Evolutionary conservation across 1,140 invertebrate species (phyloP).

Genomic region (Saxidomus purpurata): DNA sequence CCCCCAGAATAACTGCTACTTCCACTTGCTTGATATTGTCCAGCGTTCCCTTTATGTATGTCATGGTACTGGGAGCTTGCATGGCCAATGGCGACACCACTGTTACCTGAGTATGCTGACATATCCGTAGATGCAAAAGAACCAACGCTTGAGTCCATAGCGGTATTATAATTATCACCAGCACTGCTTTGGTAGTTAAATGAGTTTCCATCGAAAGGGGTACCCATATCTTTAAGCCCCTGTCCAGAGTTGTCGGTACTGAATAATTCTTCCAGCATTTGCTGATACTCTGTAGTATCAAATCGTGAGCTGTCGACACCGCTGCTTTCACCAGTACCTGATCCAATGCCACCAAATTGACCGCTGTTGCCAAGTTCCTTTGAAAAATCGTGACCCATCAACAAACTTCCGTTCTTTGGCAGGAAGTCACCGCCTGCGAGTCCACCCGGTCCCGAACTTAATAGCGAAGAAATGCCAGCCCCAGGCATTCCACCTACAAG

Average conservation of each 20-base stretch:
- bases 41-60: background rate
- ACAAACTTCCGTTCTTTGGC: background rate
- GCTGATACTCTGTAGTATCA: constrained; percentile 37
- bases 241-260: constrained; percentile 21
- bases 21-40: background rate
- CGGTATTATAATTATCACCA: constrained; percentile 30
- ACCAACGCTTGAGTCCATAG: constrained; percentile 29
- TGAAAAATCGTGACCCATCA: constrained; percentile 51
- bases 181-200: background rate
- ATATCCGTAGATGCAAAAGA: constrained; percentile 49
- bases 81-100: background rate
- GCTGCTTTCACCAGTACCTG: background rate
- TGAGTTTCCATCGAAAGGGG: constrained; percentile 31
- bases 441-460: constrained; percentile 41
- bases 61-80: background rate
- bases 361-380: background rate
- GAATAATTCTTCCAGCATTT: constrained; percentile 37
- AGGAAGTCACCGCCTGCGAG: constrained; percentile 23
- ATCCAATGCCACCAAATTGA: background rate
- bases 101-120: background rate
- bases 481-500: constrained; percentile 25
- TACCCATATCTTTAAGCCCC: constrained; percentile 16
- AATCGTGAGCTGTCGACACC: constrained; percentile 21
- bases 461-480: background rate
- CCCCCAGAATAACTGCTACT: background rate